Base-by-base conservation (phyloP, 1,140 invertebrate species). In the Zeugodacus cucurbitae region DNA sequence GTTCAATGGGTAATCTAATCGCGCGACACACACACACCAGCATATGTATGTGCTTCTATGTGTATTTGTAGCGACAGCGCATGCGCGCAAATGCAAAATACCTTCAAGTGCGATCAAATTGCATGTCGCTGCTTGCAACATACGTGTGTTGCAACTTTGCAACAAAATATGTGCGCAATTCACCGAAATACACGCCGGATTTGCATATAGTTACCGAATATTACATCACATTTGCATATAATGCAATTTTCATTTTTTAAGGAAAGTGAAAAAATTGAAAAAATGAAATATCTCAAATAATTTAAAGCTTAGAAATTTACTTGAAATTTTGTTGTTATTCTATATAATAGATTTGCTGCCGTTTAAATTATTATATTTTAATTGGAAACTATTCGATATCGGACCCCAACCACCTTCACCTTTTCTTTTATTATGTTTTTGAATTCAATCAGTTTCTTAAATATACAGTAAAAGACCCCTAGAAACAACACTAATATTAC, bases 1-100 rank as follows among this genome's bases (percentile, higher is more conserved):
- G 74, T 82, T 48, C 41, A 26, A 26, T 82, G 41, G 41, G 74
- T 82, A 44, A 82, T 54, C 74, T 48, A 82, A 82, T 82, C 74
- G 74, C 74, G n/a, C 37, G 7, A 44, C 26, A 62, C 14, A n/a
- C 14, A 54, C 1, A 54, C 48, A 54, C 3, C 14, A 17, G 48
- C 11, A 17, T 17, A 4, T 20, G 0, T 54, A 11, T 1, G 48
- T 54, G n/a, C n/a, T n/a, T n/a, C n/a, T 11, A 62, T 37, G 20
- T 70, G 67, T 70, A 67, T 17, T 1, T 48, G 22, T 29, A 54
- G 48, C 14, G 14, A 17, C 48, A 20, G 20, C 11, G 17, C 14
- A 54, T 54, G 48, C 48, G 48, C 48, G 17, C 34, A 6, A 41
- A 41, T 74, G 37, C 70, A 74, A n/a, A n/a, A n/a, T 74, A 48